Percentiles rank a stretch among this genome's conserved stretches.
Conservation (phyloP, 2,113 vertebrate genomes). For the Dascyllus trimaculatus region DNA sequence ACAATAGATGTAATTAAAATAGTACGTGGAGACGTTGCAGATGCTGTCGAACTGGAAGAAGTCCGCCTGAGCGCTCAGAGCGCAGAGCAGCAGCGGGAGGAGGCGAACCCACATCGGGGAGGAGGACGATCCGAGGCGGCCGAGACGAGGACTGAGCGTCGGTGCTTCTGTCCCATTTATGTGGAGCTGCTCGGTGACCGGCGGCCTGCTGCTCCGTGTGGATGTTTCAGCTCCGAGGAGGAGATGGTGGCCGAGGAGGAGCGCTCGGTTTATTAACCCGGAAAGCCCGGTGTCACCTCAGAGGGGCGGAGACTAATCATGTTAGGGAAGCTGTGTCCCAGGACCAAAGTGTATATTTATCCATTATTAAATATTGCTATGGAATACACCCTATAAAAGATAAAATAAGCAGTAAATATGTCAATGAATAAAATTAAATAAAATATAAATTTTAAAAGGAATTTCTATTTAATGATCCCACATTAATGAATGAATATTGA, state of each 20-base stretch:
- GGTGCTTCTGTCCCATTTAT: constrained; percentile 8
- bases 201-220: background rate
- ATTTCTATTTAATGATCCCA: too few relatives aligned
- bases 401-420: too few relatives aligned
- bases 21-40: constrained; percentile 85
- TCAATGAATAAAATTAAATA: too few relatives aligned
- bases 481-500: too few relatives aligned
- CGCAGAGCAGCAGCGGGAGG: constrained; percentile 67
- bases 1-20: constrained; percentile 88
- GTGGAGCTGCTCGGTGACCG: background rate
- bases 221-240: background rate
- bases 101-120: constrained; percentile 72
- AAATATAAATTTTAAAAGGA: too few relatives aligned
- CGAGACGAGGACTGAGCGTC: background rate
- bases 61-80: constrained; percentile 74
- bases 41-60: constrained; percentile 84
- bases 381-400: too few relatives aligned
- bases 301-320: too few relatives aligned
- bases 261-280: background rate
- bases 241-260: background rate
- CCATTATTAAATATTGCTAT: too few relatives aligned
- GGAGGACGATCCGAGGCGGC: background rate
- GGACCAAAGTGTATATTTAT: too few relatives aligned
- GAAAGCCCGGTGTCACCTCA: background rate
- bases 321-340: too few relatives aligned